Conservation (phyloP, 2,888 invertebrate genomes). For the Drosophila falleni region DNA sequence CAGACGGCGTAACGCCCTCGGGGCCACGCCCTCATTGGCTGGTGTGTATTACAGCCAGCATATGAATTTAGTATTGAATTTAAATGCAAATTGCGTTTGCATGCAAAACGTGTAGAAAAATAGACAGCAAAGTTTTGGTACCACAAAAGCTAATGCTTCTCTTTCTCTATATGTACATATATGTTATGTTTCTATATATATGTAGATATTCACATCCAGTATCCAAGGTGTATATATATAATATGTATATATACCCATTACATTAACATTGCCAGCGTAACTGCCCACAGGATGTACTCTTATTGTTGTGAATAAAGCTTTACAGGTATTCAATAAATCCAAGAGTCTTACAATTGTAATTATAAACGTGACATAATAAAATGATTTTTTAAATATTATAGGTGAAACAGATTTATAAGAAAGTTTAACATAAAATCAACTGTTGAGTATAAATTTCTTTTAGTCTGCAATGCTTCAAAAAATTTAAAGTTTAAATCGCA, state of each 20-base stretch:
- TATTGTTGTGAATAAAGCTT: slow-evolving; percentile 21
- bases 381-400: too few species aligned
- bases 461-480: too few species aligned
- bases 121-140: slow-evolving; percentile 41
- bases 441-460: too few species aligned
- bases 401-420: too few species aligned
- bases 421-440: background rate
- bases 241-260: slow-evolving; percentile 20
- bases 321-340: background rate
- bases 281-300: slow-evolving; percentile 21
- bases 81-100: slow-evolving; percentile 82
- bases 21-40: slow-evolving; percentile 48
- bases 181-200: background rate
- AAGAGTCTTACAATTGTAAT: background rate
- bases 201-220: background rate
- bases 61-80: slow-evolving; percentile 82
- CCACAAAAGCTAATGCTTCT: slow-evolving; percentile 23
- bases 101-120: slow-evolving; percentile 71
- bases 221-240: background rate
- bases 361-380: background rate
- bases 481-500: too few species aligned
- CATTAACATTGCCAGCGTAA: slow-evolving; percentile 12
- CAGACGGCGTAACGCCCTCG: slow-evolving; percentile 38
- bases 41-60: slow-evolving; percentile 75
- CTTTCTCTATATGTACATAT: slow-evolving; percentile 6